Base-by-base conservation (phyloP, 1,140 invertebrate genomes). In the Euura saliciscinereae region DNA sequence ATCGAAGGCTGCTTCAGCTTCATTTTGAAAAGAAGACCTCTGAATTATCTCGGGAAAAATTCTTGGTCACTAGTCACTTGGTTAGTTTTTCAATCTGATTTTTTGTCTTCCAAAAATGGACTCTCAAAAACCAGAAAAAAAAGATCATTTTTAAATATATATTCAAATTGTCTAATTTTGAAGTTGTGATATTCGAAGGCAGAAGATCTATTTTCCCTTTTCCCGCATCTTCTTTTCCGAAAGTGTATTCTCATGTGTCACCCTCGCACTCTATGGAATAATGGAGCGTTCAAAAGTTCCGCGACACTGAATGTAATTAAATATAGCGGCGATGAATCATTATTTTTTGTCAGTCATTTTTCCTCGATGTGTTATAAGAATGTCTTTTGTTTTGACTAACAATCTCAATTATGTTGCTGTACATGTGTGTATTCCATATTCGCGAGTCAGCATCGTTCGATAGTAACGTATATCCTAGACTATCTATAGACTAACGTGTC, bases 331-430 rank as follows among this genome's bases (percentile, higher is more conserved):
- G 51, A 6, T 59, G 51, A 59, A 59, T 59, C 51, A 59, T n/a
- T 11, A 59, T 4, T 11, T 11, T 59, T 28, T 28, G 0, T 59
- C 51, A 59, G n/a, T n/a, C 51, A 59, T n/a, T 10, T 59, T n/a
- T n/a, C 51, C 8, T 59, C 8, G 8, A 8, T 59, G 51, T n/a
- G n/a, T n/a, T n/a, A n/a, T n/a, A n/a, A 6, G 51, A 59, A 59
- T 59, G 51, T n/a, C 51, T 59, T 59, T 59, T 59, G 51, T 59
- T 59, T 59, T 59, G 46, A n/a, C 46, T 2, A n/a, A 59, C 51
- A 59, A 59, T 59, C 13, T 59, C 5, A 11, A n/a, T 59, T 59
- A 51, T n/a, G 46, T 8, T 51, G 13, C 13, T 59, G 13, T 59
- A 59, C 6, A n/a, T 59, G 13, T 59, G 13, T 59, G 10, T 59